Evolutionary conservation across 2,113 vertebrate genomes (phyloP).

Genomic region (Otis tarda): DNA sequence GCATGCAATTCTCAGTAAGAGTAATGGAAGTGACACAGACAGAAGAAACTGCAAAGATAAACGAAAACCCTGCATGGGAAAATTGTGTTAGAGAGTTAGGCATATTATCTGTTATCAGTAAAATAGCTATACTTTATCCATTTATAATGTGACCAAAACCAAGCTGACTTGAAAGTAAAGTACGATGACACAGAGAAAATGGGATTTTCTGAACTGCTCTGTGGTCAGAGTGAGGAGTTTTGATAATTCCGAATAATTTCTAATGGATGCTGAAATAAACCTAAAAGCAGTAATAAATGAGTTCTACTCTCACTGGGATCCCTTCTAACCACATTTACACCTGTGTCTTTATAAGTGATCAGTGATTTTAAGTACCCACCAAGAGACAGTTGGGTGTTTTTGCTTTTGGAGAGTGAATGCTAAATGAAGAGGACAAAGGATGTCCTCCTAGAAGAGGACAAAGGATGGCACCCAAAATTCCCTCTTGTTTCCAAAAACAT

Average conservation of each 20-base stretch:
- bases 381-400: not conserved
- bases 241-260: not conserved
- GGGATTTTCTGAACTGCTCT: not conserved
- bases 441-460: not conserved
- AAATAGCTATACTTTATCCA: not conserved
- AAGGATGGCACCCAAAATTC: not conserved
- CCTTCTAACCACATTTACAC: not conserved
- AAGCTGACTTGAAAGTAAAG: not conserved
- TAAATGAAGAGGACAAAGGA: not conserved
- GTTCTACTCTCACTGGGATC: not conserved
- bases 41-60: not conserved
- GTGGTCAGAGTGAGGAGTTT: not conserved
- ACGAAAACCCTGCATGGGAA: not conserved
- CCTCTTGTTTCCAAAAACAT: not conserved
- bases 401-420: not conserved
- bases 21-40: not conserved
- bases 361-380: not conserved
- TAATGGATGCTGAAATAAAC: not conserved
- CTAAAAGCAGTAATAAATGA: not conserved
- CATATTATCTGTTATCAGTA: constrained; percentile 17
- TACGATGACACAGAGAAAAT: not conserved
- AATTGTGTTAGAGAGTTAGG: not conserved
- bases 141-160: not conserved
- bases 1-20: not conserved
- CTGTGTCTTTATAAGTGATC: not conserved